phyloP scores from a whole-genome alignment of 1,140 invertebrate genomes.

The Monochamus saltuarius region DNA sequence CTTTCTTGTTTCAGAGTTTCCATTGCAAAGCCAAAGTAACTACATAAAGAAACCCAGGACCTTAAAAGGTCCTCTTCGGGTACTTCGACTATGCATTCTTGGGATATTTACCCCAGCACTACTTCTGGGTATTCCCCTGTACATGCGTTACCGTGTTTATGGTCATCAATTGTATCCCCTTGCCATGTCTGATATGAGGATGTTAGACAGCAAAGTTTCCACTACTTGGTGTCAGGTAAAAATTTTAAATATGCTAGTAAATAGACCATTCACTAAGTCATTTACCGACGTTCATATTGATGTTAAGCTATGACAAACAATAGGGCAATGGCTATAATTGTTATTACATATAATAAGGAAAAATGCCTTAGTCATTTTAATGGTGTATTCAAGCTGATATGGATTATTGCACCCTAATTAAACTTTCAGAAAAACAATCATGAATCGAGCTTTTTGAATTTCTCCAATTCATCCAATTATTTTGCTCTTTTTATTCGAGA shows the following conservation, averaged over 20 bases:
- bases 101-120: conserved; percentile 65
- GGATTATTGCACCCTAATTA: too few relatives aligned
- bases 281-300: too few relatives aligned
- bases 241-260: background rate
- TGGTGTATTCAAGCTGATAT: too few relatives aligned
- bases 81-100: conserved; percentile 63
- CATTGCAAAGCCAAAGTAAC: conserved; percentile 28
- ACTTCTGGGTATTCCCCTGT: conserved; percentile 67
- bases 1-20: conserved; percentile 33
- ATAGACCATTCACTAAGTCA: too few relatives aligned
- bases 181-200: conserved; percentile 73
- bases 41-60: conserved; percentile 23
- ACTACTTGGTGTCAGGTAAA: conserved; percentile 75
- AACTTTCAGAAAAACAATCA: too few relatives aligned
- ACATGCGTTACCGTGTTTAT: conserved; percentile 67
- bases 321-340: background rate
- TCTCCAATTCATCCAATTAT: too few relatives aligned
- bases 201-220: conserved; percentile 70
- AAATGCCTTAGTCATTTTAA: too few relatives aligned
- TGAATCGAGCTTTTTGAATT: too few relatives aligned
- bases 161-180: conserved; percentile 69
- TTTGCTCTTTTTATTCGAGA: too few relatives aligned
- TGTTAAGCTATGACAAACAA: too few relatives aligned
- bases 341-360: background rate
- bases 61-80: conserved; percentile 59